Base-by-base conservation (phyloP, 2,888 invertebrate species). In the Drepanosiphum platanoidis region DNA sequence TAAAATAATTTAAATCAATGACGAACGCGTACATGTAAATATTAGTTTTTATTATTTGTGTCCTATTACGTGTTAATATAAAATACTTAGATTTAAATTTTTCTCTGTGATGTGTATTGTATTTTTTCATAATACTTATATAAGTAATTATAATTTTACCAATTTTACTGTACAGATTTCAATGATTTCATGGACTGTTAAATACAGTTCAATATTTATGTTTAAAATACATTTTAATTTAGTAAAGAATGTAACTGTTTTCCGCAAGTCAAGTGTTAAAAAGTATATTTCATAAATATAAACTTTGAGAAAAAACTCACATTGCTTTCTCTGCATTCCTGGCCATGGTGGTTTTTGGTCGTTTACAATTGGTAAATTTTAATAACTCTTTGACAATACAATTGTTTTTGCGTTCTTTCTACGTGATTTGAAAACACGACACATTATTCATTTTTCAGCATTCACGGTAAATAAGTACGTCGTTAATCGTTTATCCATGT, bases 321-420 rank as follows among this genome's bases (percentile, higher is more conserved):
- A 98, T 98, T 64, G 98, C 98, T 89, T 98, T 98, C 90, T 98
- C 98, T 88, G 97, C 97, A 93, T 97, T 98, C 90, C 98, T 92
- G n/a, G 98, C 98, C 98, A 84, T 84, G 64, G 7, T 64, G 30
- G 27, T 13, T 13, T 58, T 22, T 7, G 36, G n/a, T 27, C 1
- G 30, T 36, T 22, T 30, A 58, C 34, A 18, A n/a, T 58, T 11
- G 3, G n/a, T n/a, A n/a, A n/a, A n/a, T n/a, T n/a, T n/a, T n/a
- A n/a, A n/a, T n/a, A n/a, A n/a, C n/a, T n/a, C n/a, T n/a, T n/a
- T n/a, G n/a, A n/a, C n/a, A n/a, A n/a, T n/a, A n/a, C n/a, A n/a
- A n/a, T n/a, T n/a, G n/a, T n/a, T n/a, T n/a, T n/a, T n/a, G n/a
- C n/a, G n/a, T n/a, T n/a, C n/a, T n/a, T n/a, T n/a, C n/a, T n/a